Base-by-base conservation (phyloP, 1,140 invertebrate species). In the Babylonia areolata region DNA sequence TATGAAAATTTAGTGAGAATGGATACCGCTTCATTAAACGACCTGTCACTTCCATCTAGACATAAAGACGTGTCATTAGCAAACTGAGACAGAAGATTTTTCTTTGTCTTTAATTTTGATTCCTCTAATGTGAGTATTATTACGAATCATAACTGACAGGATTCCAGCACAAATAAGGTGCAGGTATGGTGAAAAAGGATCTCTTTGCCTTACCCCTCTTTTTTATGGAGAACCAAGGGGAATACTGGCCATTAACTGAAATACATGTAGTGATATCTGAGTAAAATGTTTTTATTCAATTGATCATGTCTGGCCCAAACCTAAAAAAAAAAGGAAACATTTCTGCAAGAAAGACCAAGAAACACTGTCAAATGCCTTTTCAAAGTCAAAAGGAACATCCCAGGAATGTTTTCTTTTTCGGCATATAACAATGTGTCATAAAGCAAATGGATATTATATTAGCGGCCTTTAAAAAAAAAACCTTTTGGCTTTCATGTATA, bases 351-450 rank as follows among this genome's bases (percentile, higher is more conserved):
- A 86, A 9, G 51, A 51, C 71, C 83, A 85, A 28, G 86, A 69
- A 23, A 84, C 31, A 64, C 79, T 79, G 80, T 87, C 86, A 86
- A 87, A 87, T 33, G 88, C 86, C 73, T 79, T 86, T 83, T 54
- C 87, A 69, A 87, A 85, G 35, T 87, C 85, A 28, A 64, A 82
- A 0, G 82, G n/a, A 88, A 64, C 23, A 86, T 28, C 17, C 80
- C 64, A 33, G 81, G 81, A 33, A 87, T 58, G 3, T 79, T 78
- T 69, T 58, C n/a, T 77, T 75, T 46, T 64, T 84, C 77, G 35
- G 86, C 58, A 37, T 75, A 54, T 31, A 33, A 2, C 46, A 87
- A 78, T 0, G 81, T 37, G 39, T 86, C 85, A 82, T 37, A 82
- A 64, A 83, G 37, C 28, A 82, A 15, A 5, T 40, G 12, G 3